Base-by-base conservation (phyloP, 2,888 invertebrate species). In the Athetis lepigone region DNA sequence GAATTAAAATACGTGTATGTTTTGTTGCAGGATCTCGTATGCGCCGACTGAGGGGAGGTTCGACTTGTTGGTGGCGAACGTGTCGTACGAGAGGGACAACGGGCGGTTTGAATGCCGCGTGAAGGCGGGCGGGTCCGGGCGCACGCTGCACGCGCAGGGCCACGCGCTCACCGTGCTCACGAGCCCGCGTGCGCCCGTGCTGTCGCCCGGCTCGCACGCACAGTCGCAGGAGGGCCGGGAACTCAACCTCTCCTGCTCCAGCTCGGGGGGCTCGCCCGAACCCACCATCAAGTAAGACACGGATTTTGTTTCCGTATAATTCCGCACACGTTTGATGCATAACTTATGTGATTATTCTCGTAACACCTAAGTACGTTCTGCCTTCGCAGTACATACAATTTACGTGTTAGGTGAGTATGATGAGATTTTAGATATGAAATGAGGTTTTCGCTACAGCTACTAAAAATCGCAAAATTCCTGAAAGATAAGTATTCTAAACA, bases 51-150 rank as follows among this genome's bases (percentile, higher is more conserved):
- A 99, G 65, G 96, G 96, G 63, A 96, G 96, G 39, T 99, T 98
- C 95, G 98, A 99, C 93, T 95, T 99, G 83, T 96, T 97, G 90
- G 98, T 99, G 84, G 96, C 97, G 75, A 98, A 98, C 89, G 98
- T 98, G 49, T 97, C 98, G 52, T 99, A 98, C 94, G 98, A 97
- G 87, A 96, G 98, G 19, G 98, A 98, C 95, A 98, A 98, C 92
- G 98, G 98, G 56, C 96, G 97, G 84, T 99, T 98, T 95, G 98
- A 98, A 94, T 99, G 98, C 92, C 97, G 97, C 83, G 97, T 97
- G 85, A 98, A 97, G 95, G 98, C 96, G 70, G 97, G 96, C 82
- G 98, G 97, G 75, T 98, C 98, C 25, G 98, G 98, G 43, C 96
- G 96, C 70, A 97, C 97, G 90, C 95, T 98, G 80, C 98, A 98